These are phyloP conservation scores for Penaeus indicus DNA, from an alignment of 1,140 invertebrate species.

Conservation along the genomic window DNA sequence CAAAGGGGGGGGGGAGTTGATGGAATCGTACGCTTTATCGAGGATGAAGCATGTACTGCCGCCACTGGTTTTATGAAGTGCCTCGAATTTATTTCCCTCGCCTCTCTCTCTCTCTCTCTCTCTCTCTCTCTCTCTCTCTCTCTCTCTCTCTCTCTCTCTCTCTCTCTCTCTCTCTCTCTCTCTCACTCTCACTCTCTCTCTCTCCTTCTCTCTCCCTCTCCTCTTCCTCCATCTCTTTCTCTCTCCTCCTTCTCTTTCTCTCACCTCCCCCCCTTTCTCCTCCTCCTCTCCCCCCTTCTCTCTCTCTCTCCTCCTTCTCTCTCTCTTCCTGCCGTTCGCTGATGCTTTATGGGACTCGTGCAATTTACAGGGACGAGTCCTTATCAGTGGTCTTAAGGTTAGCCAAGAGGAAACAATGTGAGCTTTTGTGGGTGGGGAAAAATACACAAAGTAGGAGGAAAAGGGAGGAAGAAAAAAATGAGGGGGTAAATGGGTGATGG, in stretches of 20 bases:
- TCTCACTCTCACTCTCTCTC: no score
- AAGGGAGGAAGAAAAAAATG: background rate
- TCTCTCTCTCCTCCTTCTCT: no score
- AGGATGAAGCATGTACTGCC: constrained; percentile 16
- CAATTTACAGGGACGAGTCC: constrained; percentile 15
- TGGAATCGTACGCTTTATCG: background rate
- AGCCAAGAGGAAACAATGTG: background rate
- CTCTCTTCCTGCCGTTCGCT: constrained; percentile 12
- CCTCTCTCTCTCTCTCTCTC: background rate
- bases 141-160: no score
- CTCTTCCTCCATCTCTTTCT: no score
- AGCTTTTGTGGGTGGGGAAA: constrained; percentile 13
- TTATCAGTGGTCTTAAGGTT: constrained; percentile 6
- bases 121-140: no score
- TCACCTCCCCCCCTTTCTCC: no score
- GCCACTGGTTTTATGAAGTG: constrained; percentile 46
- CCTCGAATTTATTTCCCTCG: constrained; percentile 44
- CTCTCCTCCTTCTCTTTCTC: no score
- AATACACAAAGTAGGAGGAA: background rate
- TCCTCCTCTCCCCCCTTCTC: no score
- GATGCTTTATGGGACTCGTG: constrained; percentile 40
- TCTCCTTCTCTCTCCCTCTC: no score
- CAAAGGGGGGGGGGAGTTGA: background rate
- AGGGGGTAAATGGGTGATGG: no score
- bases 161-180: no score